Conservation (phyloP, 2,888 invertebrate genomes). For the Gisinianus flammeolus region DNA sequence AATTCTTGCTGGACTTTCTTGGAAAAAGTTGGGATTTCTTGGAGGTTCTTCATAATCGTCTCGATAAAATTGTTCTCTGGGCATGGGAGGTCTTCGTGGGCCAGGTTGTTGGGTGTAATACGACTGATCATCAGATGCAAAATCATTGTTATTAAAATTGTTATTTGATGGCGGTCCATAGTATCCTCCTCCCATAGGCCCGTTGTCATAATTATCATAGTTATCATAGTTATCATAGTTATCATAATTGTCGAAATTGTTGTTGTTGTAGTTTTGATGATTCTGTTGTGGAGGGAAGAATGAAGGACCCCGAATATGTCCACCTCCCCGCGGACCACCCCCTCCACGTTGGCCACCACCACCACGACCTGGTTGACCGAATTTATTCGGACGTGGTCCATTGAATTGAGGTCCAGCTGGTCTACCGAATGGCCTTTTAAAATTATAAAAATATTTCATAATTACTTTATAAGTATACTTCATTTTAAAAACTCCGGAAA, state of each 20-base stretch:
- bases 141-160: neutral
- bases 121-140: neutral
- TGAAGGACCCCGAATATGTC: neutral
- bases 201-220: slow-evolving; percentile 13
- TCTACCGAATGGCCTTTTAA: no score
- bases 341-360: no score
- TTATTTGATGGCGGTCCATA: neutral
- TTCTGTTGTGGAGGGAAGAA: slow-evolving; percentile 13
- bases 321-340: no score
- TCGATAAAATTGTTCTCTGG: neutral
- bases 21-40: no score
- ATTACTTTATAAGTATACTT: no score
- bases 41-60: neutral
- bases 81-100: neutral
- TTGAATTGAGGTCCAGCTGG: no score
- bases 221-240: slow-evolving; percentile 14
- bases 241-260: neutral
- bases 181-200: neutral
- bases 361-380: no score
- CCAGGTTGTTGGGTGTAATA: neutral
- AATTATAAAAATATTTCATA: no score
- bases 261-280: no score
- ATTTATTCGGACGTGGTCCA: no score
- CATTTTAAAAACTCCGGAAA: no score
- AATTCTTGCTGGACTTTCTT: no score